phyloP scores from a whole-genome alignment of 2,797 vertebrate species.

The Sternarchorhynchus goeldii region DNA sequence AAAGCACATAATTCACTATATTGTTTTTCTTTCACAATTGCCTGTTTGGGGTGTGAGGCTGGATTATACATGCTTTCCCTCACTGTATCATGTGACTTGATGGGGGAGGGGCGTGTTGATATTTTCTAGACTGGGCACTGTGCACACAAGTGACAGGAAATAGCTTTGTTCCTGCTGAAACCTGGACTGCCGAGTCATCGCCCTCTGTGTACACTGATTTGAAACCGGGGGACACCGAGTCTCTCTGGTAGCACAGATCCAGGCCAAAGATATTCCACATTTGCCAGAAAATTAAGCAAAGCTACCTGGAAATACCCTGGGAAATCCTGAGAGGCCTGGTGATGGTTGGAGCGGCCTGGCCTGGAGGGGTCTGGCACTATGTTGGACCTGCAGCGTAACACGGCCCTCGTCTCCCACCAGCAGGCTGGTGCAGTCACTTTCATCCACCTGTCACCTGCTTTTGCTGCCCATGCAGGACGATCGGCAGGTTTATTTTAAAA shows the following conservation, averaged over 20 bases:
- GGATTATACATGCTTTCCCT: conserved; percentile 12
- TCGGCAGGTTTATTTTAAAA: neutral
- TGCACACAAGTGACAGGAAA: conserved; percentile 56
- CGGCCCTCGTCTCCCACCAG: conserved; percentile 13
- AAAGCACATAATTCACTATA: conserved; percentile 12
- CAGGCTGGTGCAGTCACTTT: conserved; percentile 1
- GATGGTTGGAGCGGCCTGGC: conserved; percentile 17
- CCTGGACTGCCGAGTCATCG: conserved; percentile 33
- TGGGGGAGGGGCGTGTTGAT: conserved; percentile 29
- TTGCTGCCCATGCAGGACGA: neutral
- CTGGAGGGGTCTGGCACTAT: conserved; percentile 37
- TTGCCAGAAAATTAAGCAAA: conserved; percentile 41
- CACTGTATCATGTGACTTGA: conserved; percentile 34
- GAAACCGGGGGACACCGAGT: conserved; percentile 22
- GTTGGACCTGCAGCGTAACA: conserved; percentile 22
- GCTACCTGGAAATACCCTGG: conserved; percentile 43
- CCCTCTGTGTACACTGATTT: conserved; percentile 16
- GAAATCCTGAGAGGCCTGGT: conserved; percentile 26
- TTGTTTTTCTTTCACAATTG: conserved; percentile 32
- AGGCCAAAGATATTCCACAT: conserved; percentile 24
- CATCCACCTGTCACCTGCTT: conserved; percentile 12
- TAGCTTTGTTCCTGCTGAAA: conserved; percentile 51
- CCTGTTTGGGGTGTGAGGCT: conserved; percentile 13
- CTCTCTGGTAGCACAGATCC: conserved; percentile 11
- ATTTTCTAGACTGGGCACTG: conserved; percentile 44